phyloP scores from a whole-genome alignment of 2,888 invertebrate species.

The Protodeltote pygarga region DNA sequence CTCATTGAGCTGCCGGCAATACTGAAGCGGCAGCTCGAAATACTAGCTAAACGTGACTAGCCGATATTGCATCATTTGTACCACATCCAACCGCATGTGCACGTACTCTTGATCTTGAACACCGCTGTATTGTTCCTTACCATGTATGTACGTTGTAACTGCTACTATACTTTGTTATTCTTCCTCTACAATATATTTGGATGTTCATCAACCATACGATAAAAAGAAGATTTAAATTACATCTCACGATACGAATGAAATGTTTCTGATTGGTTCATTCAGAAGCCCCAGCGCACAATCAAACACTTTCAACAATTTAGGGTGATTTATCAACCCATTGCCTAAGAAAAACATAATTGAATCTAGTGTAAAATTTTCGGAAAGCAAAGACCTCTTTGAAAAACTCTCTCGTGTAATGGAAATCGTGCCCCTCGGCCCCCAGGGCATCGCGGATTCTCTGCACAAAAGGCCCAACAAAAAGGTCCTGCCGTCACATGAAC shows the following conservation, averaged over 20 bases:
- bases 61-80: slow-evolving; percentile 65
- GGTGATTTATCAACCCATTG: slow-evolving; percentile 24
- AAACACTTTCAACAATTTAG: slow-evolving; percentile 4
- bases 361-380: slow-evolving; percentile 67
- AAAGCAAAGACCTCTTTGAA: slow-evolving; percentile 72
- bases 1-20: slow-evolving; percentile 52
- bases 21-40: slow-evolving; percentile 56
- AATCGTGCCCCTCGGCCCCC: slow-evolving; percentile 80
- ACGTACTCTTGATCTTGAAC: slow-evolving; percentile 40
- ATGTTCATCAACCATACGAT: no score
- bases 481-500: slow-evolving; percentile 85
- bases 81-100: slow-evolving; percentile 38
- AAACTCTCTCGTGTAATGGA: slow-evolving; percentile 84
- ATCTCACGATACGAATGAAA: no score
- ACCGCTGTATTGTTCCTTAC: slow-evolving; percentile 14
- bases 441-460: slow-evolving; percentile 80
- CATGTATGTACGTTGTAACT: slow-evolving; percentile 2
- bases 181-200: neutral
- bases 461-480: slow-evolving; percentile 85
- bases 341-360: slow-evolving; percentile 52
- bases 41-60: slow-evolving; percentile 71
- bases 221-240: no score
- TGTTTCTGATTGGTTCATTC: no score
- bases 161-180: slow-evolving; percentile 26
- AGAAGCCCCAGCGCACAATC: slow-evolving; percentile 14